Conservation (phyloP, 2,113 vertebrate species). For the Crocuta crocuta region DNA sequence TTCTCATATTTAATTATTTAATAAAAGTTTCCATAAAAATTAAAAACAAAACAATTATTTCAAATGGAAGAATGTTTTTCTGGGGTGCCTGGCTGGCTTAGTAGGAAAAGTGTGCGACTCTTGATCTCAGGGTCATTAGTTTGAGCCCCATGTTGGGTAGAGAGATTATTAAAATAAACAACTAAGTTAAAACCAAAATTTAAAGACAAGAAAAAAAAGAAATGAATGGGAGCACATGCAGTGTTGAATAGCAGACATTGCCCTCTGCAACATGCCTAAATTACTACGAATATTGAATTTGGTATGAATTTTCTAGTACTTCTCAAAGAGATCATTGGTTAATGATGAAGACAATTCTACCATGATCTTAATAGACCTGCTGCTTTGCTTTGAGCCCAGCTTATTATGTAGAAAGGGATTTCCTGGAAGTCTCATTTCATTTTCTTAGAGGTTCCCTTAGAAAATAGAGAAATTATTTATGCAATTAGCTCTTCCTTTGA, state of each 20-base stretch:
- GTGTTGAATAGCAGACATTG: neutral
- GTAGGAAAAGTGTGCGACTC: too few relatives aligned
- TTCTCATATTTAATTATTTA: neutral
- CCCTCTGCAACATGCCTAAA: neutral
- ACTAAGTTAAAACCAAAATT: too few relatives aligned
- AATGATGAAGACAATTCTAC: neutral
- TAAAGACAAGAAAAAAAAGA: too few relatives aligned
- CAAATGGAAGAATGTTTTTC: neutral
- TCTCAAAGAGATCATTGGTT: neutral
- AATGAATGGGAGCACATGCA: neutral
- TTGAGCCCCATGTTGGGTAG: too few relatives aligned
- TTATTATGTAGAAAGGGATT: neutral
- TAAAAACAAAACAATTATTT: neutral
- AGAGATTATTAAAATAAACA: too few relatives aligned
- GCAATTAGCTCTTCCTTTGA: neutral
- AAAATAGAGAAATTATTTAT: neutral
- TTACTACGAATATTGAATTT: neutral
- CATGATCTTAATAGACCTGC: neutral
- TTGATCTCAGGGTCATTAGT: too few relatives aligned
- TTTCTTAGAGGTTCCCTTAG: neutral
- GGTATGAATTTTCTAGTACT: neutral
- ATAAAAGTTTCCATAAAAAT: neutral
- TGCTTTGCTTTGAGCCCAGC: neutral
- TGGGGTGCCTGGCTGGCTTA: neutral
- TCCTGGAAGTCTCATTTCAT: neutral